Conservation (phyloP, 2,888 invertebrate species). For the Drosophila antonietae region DNA sequence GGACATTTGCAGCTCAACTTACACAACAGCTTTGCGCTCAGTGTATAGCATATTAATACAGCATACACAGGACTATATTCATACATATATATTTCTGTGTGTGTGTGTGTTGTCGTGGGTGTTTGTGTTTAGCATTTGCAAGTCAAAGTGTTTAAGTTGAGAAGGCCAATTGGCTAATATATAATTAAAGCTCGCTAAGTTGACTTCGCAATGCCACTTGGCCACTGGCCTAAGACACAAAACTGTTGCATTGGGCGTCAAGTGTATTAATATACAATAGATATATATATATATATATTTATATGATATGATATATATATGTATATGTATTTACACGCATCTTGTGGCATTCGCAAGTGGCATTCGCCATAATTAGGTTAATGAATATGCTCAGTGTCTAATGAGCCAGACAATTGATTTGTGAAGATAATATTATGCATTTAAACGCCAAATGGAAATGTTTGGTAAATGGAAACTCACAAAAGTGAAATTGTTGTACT, state of each 20-base stretch:
- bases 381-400: constrained; percentile 52
- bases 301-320: constrained; percentile 1
- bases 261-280: constrained; percentile 35
- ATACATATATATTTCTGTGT: not conserved
- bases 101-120: constrained; percentile 17
- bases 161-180: constrained; percentile 61
- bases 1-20: not conserved
- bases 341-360: constrained; percentile 33
- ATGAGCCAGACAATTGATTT: constrained; percentile 49
- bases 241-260: constrained; percentile 31
- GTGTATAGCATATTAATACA: constrained; percentile 6
- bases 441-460: constrained; percentile 11
- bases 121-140: constrained; percentile 35
- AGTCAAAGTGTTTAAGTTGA: constrained; percentile 63
- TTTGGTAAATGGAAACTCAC: not conserved
- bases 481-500: not conserved
- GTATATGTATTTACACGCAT: constrained; percentile 11
- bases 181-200: constrained; percentile 66
- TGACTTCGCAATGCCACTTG: constrained; percentile 9
- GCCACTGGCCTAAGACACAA: constrained; percentile 16
- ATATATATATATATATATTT: constrained; percentile 2
- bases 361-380: constrained; percentile 51
- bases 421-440: constrained; percentile 37
- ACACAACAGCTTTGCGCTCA: not conserved
- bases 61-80: not conserved